Evolutionary conservation across 2,888 invertebrate genomes (phyloP).

Genomic region (Oxystoma pomonae): DNA sequence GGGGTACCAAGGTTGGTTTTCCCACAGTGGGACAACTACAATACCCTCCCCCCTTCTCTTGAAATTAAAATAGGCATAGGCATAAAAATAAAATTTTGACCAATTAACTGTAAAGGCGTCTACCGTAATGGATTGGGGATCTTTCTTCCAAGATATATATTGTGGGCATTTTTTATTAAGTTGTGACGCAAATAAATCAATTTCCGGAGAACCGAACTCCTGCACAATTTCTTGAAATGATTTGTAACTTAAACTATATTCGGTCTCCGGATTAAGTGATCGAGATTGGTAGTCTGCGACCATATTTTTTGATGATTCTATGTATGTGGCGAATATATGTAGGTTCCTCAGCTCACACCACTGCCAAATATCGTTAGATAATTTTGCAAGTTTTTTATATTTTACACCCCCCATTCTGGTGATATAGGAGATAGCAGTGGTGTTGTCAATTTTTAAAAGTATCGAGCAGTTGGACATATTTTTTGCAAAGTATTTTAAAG

Average conservation of each 20-base stretch:
- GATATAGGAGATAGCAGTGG: too few species aligned
- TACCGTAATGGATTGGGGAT: too few species aligned
- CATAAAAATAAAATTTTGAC: too few species aligned
- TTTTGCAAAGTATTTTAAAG: conserved; percentile 9
- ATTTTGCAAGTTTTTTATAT: too few species aligned
- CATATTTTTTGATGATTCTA: too few species aligned
- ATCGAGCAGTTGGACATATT: too few species aligned
- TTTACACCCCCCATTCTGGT: too few species aligned
- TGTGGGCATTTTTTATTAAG: conserved; percentile 6
- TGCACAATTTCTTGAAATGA: conserved; percentile 2
- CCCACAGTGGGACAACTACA: background rate
- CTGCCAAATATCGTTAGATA: conserved; percentile 4
- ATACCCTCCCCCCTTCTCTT: too few species aligned
- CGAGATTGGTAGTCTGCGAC: conserved; percentile 7
- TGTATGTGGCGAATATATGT: conserved; percentile 8
- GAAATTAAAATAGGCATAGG: too few species aligned
- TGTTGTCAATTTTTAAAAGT: too few species aligned
- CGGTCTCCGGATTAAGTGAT: background rate
- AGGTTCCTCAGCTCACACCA: conserved; percentile 11
- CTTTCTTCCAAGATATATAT: conserved; percentile 16
- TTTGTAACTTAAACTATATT: background rate
- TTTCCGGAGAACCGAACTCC: conserved; percentile 1
- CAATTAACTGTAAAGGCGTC: too few species aligned
- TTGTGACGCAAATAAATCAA: conserved; percentile 7
- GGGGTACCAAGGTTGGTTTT: conserved; percentile 13